Evolutionary conservation across 23 tunicate genomes (phyloP).

Genomic region (Botrylloides violaceus): DNA sequence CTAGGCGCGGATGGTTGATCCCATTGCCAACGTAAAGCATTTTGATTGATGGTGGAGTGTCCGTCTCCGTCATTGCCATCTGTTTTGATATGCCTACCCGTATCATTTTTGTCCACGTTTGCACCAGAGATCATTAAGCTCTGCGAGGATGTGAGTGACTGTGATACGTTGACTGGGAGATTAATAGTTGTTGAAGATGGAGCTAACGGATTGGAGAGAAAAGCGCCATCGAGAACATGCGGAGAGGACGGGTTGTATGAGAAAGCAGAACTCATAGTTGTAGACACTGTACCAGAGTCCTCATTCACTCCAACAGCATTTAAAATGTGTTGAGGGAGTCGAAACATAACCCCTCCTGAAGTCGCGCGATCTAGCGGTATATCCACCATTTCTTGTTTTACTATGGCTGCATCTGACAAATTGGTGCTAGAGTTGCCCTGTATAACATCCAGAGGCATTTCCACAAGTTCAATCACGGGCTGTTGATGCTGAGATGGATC

Average conservation of each 20-base stretch:
- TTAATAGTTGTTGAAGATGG: background rate
- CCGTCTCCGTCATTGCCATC: background rate
- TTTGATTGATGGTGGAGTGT: conserved; percentile 74
- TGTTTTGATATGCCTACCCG: background rate
- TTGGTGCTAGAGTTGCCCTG: background rate
- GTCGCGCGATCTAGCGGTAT: conserved; percentile 11
- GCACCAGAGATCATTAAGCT: conserved; percentile 20
- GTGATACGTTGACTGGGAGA: background rate
- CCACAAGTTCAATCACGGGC: background rate
- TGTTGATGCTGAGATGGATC: background rate
- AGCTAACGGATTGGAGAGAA: background rate
- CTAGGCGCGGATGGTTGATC: conserved; percentile 63
- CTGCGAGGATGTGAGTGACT: conserved; percentile 15
- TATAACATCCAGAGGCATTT: conserved; percentile 16
- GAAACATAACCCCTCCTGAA: conserved; percentile 12
- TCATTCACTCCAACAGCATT: background rate
- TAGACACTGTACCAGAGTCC: background rate
- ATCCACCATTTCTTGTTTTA: conserved; percentile 13
- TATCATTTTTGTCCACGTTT: conserved; percentile 4
- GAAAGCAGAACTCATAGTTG: background rate
- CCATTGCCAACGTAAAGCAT: conserved; percentile 88
- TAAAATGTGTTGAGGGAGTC: conserved; percentile 17
- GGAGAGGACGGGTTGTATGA: background rate
- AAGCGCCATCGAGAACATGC: background rate
- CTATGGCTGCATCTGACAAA: conserved; percentile 4